phyloP scores from a whole-genome alignment of 2,113 vertebrate species.

The Varanus salvator region DNA sequence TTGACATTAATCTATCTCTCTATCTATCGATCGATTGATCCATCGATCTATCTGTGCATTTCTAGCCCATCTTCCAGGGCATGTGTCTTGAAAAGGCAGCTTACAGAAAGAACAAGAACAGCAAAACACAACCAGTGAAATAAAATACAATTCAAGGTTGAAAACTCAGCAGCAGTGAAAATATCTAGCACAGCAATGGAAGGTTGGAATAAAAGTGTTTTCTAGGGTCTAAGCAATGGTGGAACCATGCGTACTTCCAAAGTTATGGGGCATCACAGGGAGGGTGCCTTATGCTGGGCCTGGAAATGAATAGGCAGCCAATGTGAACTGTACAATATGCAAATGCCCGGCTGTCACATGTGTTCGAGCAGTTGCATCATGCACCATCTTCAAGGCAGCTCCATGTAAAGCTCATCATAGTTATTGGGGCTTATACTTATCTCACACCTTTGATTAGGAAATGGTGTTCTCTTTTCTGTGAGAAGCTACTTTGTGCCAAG shows the following conservation, averaged over 20 bases:
- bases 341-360: no score
- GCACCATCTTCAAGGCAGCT: not conserved
- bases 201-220: not conserved
- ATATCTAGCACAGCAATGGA: not conserved
- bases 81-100: not conserved
- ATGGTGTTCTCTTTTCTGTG: no score
- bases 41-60: not conserved
- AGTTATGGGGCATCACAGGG: no score
- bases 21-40: not conserved
- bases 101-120: not conserved
- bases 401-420: not conserved
- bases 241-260: not conserved
- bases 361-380: not conserved
- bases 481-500: not conserved
- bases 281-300: not conserved
- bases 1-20: no score
- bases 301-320: not conserved
- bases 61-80: not conserved
- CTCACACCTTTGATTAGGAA: not conserved
- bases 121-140: not conserved
- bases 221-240: not conserved
- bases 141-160: not conserved
- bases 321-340: not conserved
- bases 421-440: not conserved
- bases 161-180: not conserved